Conservation (phyloP, 2,888 invertebrate species). For the Orgyia antiqua region DNA sequence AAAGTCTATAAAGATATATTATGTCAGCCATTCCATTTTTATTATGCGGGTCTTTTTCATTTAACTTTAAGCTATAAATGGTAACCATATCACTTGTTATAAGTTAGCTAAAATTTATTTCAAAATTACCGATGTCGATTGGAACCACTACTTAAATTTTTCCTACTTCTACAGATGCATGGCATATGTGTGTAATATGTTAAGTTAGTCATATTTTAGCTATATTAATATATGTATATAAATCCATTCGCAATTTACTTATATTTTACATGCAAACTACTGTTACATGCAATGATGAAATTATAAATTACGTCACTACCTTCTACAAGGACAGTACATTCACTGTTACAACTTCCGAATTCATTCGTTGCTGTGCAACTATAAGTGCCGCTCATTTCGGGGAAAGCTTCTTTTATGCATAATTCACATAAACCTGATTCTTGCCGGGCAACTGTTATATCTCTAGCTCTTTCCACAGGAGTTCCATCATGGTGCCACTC, state of each 20-base stretch:
- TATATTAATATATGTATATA: slow-evolving; percentile 19
- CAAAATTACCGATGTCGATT: too few relatives aligned
- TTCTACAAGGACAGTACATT: slow-evolving; percentile 88
- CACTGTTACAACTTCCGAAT: slow-evolving; percentile 88
- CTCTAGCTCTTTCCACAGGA: slow-evolving; percentile 86
- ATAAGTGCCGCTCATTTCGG: slow-evolving; percentile 94
- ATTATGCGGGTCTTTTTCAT: too few relatives aligned
- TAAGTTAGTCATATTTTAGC: slow-evolving; percentile 17
- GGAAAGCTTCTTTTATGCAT: slow-evolving; percentile 91
- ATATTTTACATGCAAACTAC: slow-evolving; percentile 34
- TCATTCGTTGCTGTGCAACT: slow-evolving; percentile 89
- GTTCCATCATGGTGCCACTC: slow-evolving; percentile 88
- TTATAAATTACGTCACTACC: slow-evolving; percentile 74
- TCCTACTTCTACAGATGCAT: slow-evolving; percentile 69
- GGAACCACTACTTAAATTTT: too few relatives aligned
- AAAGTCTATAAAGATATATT: too few relatives aligned
- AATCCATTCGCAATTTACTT: slow-evolving; percentile 17
- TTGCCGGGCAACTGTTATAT: slow-evolving; percentile 85
- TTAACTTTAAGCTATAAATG: too few relatives aligned
- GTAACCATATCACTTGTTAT: too few relatives aligned
- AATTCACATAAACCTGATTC: slow-evolving; percentile 88
- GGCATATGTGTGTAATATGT: slow-evolving; percentile 36
- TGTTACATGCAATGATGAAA: slow-evolving; percentile 39
- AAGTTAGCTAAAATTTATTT: too few relatives aligned
- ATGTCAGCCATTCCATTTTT: too few relatives aligned